These are phyloP conservation scores for Diadromus collaris DNA, from an alignment of 2,888 invertebrate genomes.

Conservation along the genomic window DNA sequence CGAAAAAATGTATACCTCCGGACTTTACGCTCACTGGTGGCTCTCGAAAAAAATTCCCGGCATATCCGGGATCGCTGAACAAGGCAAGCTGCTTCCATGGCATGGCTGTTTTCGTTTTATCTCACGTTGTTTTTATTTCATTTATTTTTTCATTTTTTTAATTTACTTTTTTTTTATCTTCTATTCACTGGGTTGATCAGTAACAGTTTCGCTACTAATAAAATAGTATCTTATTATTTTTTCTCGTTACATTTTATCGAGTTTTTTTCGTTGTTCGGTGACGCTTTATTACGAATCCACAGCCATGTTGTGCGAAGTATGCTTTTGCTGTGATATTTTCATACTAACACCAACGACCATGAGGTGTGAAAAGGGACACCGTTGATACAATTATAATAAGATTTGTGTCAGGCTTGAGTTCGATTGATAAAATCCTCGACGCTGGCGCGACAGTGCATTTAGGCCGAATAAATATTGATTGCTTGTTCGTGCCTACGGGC, in stretches of 20 bases:
- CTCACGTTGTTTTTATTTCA: slow-evolving; percentile 55
- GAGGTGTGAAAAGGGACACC: slow-evolving; percentile 8
- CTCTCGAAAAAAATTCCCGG: slow-evolving; percentile 87
- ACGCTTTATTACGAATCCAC: slow-evolving; percentile 69
- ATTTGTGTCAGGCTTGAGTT: slow-evolving; percentile 42
- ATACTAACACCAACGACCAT: slow-evolving; percentile 65
- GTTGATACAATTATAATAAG: slow-evolving; percentile 29
- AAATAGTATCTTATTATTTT: slow-evolving; percentile 68
- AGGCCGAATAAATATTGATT: slow-evolving; percentile 6
- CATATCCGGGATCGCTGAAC: slow-evolving; percentile 71
- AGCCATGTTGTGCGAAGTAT: slow-evolving; percentile 80
- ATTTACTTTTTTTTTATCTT: slow-evolving; percentile 57
- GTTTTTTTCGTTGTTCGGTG: slow-evolving; percentile 37
- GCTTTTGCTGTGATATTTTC: slow-evolving; percentile 76
- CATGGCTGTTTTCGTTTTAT: slow-evolving; percentile 78
- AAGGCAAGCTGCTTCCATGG: slow-evolving; percentile 80
- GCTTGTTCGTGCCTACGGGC: neutral
- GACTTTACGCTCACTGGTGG: slow-evolving; percentile 96
- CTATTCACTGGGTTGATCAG: slow-evolving; percentile 11
- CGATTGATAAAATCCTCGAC: slow-evolving; percentile 31
- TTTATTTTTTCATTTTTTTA: slow-evolving; percentile 59
- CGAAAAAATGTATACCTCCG: slow-evolving; percentile 88
- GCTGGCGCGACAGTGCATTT: slow-evolving; percentile 20
- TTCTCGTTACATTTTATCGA: slow-evolving; percentile 1
- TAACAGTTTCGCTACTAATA: slow-evolving; percentile 19